Conservation (phyloP, 2,113 vertebrate species). For the Ranitomeya imitator region DNA sequence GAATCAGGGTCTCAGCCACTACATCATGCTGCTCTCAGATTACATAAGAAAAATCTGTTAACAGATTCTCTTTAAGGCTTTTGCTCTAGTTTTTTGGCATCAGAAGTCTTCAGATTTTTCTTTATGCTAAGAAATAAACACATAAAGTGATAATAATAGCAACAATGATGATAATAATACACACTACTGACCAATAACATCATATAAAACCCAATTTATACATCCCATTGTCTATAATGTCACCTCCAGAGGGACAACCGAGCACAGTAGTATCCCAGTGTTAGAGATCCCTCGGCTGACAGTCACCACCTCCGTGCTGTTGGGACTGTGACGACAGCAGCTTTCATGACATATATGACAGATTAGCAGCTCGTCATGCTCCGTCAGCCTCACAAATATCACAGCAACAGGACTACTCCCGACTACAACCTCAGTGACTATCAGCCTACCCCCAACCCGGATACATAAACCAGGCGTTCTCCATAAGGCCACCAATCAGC, state of each 20-base stretch:
- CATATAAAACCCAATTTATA: background rate
- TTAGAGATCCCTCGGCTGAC: slow-evolving; percentile 6
- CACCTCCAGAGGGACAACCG: background rate
- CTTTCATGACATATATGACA: slow-evolving; percentile 43
- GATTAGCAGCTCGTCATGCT: background rate
- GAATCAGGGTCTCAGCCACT: no score
- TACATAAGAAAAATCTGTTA: no score
- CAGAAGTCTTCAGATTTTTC: no score
- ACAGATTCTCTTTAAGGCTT: no score
- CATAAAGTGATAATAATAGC: background rate
- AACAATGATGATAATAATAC: no score
- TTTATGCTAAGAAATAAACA: background rate
- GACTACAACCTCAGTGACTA: background rate
- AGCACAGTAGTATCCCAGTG: background rate
- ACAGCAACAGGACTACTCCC: background rate
- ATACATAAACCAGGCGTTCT: background rate
- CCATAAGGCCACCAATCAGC: background rate
- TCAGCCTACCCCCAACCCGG: background rate
- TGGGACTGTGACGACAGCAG: slow-evolving; percentile 36
- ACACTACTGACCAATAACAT: background rate
- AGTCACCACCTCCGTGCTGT: slow-evolving; percentile 13
- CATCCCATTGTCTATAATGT: background rate
- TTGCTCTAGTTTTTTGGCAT: no score
- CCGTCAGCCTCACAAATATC: slow-evolving; percentile 9
- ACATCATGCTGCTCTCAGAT: no score